Base-by-base conservation (phyloP, 2,888 invertebrate species). In the Rhingia campestris region DNA sequence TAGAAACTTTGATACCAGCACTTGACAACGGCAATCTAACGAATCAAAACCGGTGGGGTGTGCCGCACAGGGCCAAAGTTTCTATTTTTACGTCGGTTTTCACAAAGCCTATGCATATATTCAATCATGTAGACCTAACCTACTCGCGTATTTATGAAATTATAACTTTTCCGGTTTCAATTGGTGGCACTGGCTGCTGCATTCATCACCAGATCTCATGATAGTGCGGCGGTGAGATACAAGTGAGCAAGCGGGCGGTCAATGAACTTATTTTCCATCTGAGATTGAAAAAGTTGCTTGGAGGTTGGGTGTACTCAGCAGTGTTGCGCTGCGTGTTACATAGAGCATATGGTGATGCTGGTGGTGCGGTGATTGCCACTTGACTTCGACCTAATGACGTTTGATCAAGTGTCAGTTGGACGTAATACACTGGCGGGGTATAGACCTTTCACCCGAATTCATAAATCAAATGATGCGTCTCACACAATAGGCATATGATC, bases 251-350 rank as follows among this genome's bases (percentile, higher is more conserved):
- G 76, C 41, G 58, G 66, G 22, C 59, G 69, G 76, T 76, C 76
- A 76, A 59, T 54, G 76, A 76, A 76, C 76, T 76, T 75, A 59
- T 67, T 66, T 67, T 66, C 75, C 67, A 75, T 75, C 58, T 75
- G 75, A 75, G 67, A 76, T 76, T 67, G 76, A 76, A 76, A 22
- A 76, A 76, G 76, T 76, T 61, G 76, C 59, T 69, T 69, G 59
- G 61, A 69, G 64, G 59, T 69, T 75, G 75, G 33, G 32, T 22
- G 6, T 22, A 2, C 22, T 22, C 22, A 22, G 37, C 45, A 58
- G 12, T 51, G 22, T 39, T 33, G 53, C 33, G 54, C 33, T 66
- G 51, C 10, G 39, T 9, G 32, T 6, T 37, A 10, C 22, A 22
- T 22, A 22, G 12, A 6, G 10, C 14, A 12, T 7, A 35, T 32